Percentiles rank a stretch among this genome's conserved stretches.
phyloP scores from a whole-genome alignment of 2,888 invertebrate species.

The Scotopteryx bipunctaria region DNA sequence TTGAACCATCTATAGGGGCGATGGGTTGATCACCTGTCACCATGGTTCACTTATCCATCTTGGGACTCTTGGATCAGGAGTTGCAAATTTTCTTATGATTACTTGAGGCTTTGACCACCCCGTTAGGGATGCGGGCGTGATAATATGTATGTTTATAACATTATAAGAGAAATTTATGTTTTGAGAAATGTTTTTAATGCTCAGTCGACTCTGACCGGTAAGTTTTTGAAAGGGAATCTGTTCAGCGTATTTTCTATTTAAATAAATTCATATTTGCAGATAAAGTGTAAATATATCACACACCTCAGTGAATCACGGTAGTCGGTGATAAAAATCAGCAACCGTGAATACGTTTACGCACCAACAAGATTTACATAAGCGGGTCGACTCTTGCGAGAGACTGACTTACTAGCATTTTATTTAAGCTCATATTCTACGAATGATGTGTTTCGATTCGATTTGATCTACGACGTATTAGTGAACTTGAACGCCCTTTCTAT shows the following conservation, averaged over 20 bases:
- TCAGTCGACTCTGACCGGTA: too few relatives aligned
- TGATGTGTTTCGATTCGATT: slow-evolving; percentile 31
- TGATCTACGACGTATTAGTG: slow-evolving; percentile 1
- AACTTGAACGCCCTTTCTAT: background rate
- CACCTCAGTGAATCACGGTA: slow-evolving; percentile 52
- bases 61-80: too few relatives aligned
- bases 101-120: too few relatives aligned
- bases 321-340: slow-evolving; percentile 57
- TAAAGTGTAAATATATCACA: slow-evolving; percentile 51
- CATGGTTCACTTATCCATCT: too few relatives aligned
- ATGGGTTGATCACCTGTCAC: too few relatives aligned
- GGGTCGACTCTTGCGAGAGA: slow-evolving; percentile 31
- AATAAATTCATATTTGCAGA: slow-evolving; percentile 30
- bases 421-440: slow-evolving; percentile 30
- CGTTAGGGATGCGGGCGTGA: too few relatives aligned
- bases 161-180: too few relatives aligned
- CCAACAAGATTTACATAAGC: slow-evolving; percentile 51
- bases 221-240: slow-evolving; percentile 1
- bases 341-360: slow-evolving; percentile 59
- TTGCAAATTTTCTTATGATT: too few relatives aligned
- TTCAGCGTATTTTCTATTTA: slow-evolving; percentile 19
- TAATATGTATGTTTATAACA: too few relatives aligned
- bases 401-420: slow-evolving; percentile 29
- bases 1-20: too few relatives aligned
- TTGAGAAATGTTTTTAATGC: too few relatives aligned